Conservation (phyloP, 1,140 invertebrate species). For the Drosophila nasuta region DNA sequence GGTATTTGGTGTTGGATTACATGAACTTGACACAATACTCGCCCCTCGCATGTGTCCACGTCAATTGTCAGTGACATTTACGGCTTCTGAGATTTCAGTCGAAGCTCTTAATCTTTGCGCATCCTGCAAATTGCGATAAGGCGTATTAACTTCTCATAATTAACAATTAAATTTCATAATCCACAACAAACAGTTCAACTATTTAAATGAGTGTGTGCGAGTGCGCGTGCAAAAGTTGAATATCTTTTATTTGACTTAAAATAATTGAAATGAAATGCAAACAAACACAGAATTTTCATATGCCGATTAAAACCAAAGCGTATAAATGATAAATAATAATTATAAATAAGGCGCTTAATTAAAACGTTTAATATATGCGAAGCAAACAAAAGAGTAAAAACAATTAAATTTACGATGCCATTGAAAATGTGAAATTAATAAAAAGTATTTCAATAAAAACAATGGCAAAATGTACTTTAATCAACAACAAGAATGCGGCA, state of each 20-base stretch:
- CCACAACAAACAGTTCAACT: slow-evolving; percentile 4
- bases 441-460: slow-evolving; percentile 46
- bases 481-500: slow-evolving; percentile 8
- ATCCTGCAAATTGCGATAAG: slow-evolving; percentile 13
- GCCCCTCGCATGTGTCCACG: slow-evolving; percentile 2
- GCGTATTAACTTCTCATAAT: slow-evolving; percentile 46
- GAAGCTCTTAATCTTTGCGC: slow-evolving; percentile 36
- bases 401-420: slow-evolving; percentile 29
- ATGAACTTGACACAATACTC: slow-evolving; percentile 65
- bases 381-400: slow-evolving; percentile 35
- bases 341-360: slow-evolving; percentile 41
- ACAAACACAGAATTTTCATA: slow-evolving; percentile 35
- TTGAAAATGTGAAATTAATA: slow-evolving; percentile 44
- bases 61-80: slow-evolving; percentile 25
- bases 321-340: slow-evolving; percentile 51
- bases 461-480: slow-evolving; percentile 16
- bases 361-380: slow-evolving; percentile 25
- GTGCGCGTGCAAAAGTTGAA: slow-evolving; percentile 20
- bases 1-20: slow-evolving; percentile 49
- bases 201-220: not conserved
- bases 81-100: slow-evolving; percentile 10
- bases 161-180: slow-evolving; percentile 47
- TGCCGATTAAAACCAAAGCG: slow-evolving; percentile 8
- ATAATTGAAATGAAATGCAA: slow-evolving; percentile 67
- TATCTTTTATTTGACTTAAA: slow-evolving; percentile 42